Conservation (phyloP, 2,888 invertebrate genomes). For the Dolichomitus sp. region DNA sequence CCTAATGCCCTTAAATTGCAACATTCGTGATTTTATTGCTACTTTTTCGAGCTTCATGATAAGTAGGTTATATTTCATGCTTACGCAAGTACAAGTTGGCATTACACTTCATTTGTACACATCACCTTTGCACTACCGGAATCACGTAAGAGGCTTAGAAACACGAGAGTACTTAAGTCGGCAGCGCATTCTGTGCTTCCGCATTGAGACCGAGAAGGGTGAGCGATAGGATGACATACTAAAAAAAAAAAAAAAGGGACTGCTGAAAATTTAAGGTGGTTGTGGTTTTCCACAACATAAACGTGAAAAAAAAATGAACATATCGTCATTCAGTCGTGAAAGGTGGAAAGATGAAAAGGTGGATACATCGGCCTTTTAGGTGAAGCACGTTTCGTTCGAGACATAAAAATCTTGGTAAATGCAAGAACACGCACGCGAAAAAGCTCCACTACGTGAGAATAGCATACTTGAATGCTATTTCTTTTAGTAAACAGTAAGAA, state of each 20-base stretch:
- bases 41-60: not conserved
- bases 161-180: constrained; percentile 30
- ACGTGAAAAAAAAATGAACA: constrained; percentile 13
- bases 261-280: not conserved
- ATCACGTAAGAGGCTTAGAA: constrained; percentile 41
- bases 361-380: not conserved
- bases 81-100: not conserved
- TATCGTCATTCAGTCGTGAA: not conserved
- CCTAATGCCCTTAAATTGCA: too few species aligned
- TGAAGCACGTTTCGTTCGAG: constrained; percentile 20
- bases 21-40: too few species aligned
- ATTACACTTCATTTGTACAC: not conserved
- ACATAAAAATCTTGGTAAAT: constrained; percentile 33
- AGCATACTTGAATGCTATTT: not conserved
- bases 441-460: constrained; percentile 9
- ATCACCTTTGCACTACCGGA: constrained; percentile 10
- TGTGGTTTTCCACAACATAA: too few species aligned
- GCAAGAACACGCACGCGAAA: constrained; percentile 29
- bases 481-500: not conserved
- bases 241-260: not conserved
- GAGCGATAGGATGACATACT: not conserved
- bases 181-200: constrained; percentile 5
- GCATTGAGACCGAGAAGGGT: not conserved
- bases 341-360: not conserved
- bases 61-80: not conserved